phyloP scores from a whole-genome alignment of 2,113 vertebrate genomes.

The Nerophis lumbriciformis region DNA sequence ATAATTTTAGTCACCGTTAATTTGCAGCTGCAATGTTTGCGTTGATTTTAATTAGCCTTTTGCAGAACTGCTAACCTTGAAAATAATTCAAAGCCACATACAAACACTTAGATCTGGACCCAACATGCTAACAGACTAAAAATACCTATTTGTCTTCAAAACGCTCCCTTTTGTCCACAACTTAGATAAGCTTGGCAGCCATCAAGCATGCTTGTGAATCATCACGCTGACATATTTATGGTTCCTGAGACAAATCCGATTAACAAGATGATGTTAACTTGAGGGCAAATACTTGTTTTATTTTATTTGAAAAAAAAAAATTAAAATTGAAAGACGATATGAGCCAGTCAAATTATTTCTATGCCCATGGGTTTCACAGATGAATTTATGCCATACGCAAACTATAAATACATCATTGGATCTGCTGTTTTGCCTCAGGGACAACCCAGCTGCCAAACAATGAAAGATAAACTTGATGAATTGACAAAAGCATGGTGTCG shows the following conservation, averaged over 20 bases:
- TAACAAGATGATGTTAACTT: constrained; percentile 32
- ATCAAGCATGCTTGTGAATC: constrained; percentile 14
- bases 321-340: constrained; percentile 4
- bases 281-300: constrained; percentile 12
- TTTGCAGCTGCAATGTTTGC: no score
- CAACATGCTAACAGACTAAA: background rate
- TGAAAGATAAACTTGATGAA: background rate
- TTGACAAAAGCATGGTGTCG: background rate
- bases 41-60: no score
- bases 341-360: constrained; percentile 10
- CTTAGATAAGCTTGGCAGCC: constrained; percentile 1
- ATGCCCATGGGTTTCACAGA: constrained; percentile 3
- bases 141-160: constrained; percentile 4
- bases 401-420: background rate
- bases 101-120: no score
- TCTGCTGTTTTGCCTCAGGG: constrained; percentile 10
- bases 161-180: background rate
- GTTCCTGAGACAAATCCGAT: constrained; percentile 36
- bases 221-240: constrained; percentile 20
- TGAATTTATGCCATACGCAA: constrained; percentile 11
- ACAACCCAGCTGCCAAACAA: constrained; percentile 1
- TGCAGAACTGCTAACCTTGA: no score
- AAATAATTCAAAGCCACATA: no score
- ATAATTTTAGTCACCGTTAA: no score
- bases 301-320: constrained; percentile 5